Evolutionary conservation across 2,113 vertebrate genomes (phyloP), one percentile per base, ranked within the genome.

Genomic region (Corythaeola cristata): DNA sequence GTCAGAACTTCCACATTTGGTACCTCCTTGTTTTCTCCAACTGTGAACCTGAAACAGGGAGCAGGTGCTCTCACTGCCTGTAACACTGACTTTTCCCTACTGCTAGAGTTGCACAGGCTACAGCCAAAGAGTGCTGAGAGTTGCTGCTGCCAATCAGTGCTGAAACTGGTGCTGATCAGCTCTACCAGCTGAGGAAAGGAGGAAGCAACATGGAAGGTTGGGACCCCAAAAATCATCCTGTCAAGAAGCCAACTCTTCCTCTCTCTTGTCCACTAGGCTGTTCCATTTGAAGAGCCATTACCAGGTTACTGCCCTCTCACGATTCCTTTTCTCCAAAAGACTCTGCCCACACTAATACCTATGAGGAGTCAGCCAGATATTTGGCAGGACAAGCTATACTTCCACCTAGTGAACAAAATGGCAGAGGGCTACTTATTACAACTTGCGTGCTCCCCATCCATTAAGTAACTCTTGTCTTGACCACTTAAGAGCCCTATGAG

Each of bases 201-300:
- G 3, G 33, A 62, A 74, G 20, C 21, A 67, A 6, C 2, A 2
- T 13, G 14, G 12, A 69, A 73, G 3, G 15, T 0, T 73, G 33
- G 28, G 60, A 77, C 15, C 18, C 16, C 24, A 39, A 85, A 85
- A 72, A 72, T 28, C 15, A 21, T 50, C 56, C 67, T 27, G 26
- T 49, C 32, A 66, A 84, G 24, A 77, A 6, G 6, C 3, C 7
- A 91, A 8, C 21, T 58, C 24, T 33, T 73, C 11, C 28, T 27
- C 39, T 6, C 8, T 7, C 11, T 64, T 6, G 1, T 9, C 37
- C 87, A 71, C 16, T 30, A 52, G n/a, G 14, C 7, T 81, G 66
- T 93, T 80, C 35, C 15, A 49, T 26, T 21, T 35, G n/a, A 88
- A 91, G 22, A 85, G 7, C 6, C 23, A 72, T 47, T 60, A 69